Evolutionary conservation across 2,113 vertebrate genomes (phyloP), one percentile per base, ranked within the genome.

Genomic region (Fukomys damarensis): DNA sequence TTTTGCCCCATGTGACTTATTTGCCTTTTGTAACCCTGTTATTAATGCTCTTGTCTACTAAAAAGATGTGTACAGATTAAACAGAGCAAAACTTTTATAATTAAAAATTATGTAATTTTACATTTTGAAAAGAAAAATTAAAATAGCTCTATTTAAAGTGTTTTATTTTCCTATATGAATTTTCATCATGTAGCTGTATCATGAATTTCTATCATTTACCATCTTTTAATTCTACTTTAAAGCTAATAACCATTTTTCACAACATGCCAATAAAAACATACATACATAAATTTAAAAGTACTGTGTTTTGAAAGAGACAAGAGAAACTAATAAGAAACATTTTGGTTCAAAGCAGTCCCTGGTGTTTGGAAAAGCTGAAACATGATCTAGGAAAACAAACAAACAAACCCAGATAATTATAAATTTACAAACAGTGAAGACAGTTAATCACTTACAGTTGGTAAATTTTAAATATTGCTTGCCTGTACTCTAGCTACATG

Each of bases 381-480:
- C 20, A 88, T 88, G 43, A 8, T 86, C 95, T 54, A 93, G 54
- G 86, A 92, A 93, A 81, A 46, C 86, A 92, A 93, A 77, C 41
- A 94, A 59, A 7, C 19, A n/a, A 93, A 85, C 89, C 63, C 68
- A 10, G 38, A 83, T 93, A 90, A 86, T 96, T 97, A 95, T 46
- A 89, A 94, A 95, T 96, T 58, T 97, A 95, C 38, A 96, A 96
- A 68, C 41, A 66, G 76, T 81, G 63, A 97, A 68, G 59, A 96
- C 85, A 94, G 65, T 82, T 97, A 96, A 95, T 95, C 94, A 95
- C 92, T 95, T 93, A 96, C 54, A 97, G 59, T 92, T 84, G 88
- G 32, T 95, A 91, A 92, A 46, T 88, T 95, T 96, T 95, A 96
- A 97, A 95, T 97, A 97, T 95, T 93, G 68, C 82, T 97, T 96